Conservation (phyloP, 1,140 invertebrate genomes). For the Cyphomyrmex costatus region DNA sequence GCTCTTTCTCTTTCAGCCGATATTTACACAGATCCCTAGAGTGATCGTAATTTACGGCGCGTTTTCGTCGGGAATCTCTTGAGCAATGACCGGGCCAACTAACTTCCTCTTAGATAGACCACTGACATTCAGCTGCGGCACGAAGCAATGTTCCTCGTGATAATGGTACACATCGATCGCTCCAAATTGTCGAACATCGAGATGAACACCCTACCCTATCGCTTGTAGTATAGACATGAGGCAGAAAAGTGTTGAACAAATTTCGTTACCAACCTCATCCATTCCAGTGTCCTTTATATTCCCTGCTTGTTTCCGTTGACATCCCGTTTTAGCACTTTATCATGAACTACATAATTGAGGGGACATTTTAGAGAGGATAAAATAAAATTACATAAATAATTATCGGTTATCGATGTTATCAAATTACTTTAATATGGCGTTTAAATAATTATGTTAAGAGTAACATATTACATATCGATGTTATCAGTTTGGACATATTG, state of each 20-base stretch:
- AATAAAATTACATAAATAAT: conserved; percentile 31
- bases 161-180: conserved; percentile 61
- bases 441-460: conserved; percentile 32
- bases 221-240: not conserved
- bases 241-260: conserved; percentile 58
- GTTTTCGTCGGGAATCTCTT: conserved; percentile 37
- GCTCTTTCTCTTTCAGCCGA: not conserved
- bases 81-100: conserved; percentile 39
- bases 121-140: conserved; percentile 54
- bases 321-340: conserved; percentile 16
- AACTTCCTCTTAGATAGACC: conserved; percentile 40
- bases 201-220: conserved; percentile 15
- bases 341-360: conserved; percentile 6
- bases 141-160: conserved; percentile 45
- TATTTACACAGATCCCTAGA: conserved; percentile 9
- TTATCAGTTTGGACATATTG: not conserved
- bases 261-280: conserved; percentile 52
- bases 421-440: not conserved
- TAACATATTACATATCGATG: not conserved
- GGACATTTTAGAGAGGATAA: not conserved
- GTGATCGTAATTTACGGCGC: conserved; percentile 30
- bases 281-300: not conserved
- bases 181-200: conserved; percentile 52
- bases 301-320: not conserved
- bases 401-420: conserved; percentile 21